Conservation (phyloP, 2,888 invertebrate species). For the Zaprionus obscuricornis region DNA sequence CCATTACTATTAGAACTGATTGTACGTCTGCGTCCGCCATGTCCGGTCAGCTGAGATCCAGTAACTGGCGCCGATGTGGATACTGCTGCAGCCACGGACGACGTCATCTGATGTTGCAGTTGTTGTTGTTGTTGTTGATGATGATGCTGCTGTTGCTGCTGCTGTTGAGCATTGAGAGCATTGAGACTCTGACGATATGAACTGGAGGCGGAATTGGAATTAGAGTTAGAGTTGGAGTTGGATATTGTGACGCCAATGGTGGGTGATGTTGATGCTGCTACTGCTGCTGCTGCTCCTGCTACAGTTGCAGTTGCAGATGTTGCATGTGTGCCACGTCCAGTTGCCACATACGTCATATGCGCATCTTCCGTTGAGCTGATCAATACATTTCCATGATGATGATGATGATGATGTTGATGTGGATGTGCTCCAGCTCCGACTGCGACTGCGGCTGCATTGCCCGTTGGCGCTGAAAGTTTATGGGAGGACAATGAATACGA, state of each 20-base stretch:
- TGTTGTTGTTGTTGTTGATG: no score
- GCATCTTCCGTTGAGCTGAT: constrained; percentile 36
- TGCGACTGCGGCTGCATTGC: no score
- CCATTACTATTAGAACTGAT: constrained; percentile 84
- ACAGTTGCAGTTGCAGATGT: no score
- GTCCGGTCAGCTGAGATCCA: constrained; percentile 66
- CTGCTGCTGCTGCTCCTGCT: constrained; percentile 24
- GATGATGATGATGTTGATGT: no score
- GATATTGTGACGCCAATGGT: no score
- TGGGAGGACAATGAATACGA: constrained; percentile 83
- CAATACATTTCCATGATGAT: constrained; percentile 12
- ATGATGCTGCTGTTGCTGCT: no score
- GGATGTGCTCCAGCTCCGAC: no score
- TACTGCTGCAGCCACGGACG: constrained; percentile 56
- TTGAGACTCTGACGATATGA: no score
- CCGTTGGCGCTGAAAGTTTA: constrained; percentile 81
- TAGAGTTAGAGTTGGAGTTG: no score
- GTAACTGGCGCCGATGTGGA: constrained; percentile 71
- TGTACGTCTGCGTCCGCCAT: constrained; percentile 80
- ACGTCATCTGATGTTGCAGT: constrained; percentile 50
- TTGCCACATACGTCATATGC: constrained; percentile 30
- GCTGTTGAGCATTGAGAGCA: no score
- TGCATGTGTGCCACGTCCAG: constrained; percentile 3
- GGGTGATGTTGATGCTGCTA: constrained; percentile 17
- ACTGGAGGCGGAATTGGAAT: no score